Conservation (phyloP, 2,113 vertebrate species). For the Brachirus orientalis region DNA sequence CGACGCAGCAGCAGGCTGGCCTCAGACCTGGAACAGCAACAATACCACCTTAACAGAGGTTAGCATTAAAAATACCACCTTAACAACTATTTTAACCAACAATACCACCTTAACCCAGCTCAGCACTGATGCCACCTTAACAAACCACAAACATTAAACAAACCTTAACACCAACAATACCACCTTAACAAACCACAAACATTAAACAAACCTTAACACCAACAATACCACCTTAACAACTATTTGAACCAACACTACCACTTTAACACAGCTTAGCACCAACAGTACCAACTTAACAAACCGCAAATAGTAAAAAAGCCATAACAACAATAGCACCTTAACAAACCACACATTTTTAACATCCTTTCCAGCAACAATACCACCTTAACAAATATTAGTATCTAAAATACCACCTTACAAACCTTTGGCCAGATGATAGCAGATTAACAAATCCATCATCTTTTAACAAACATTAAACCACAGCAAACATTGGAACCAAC, state of each 20-base stretch:
- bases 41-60: no score
- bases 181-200: no score
- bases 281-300: not conserved
- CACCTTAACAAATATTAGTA: not conserved
- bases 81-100: not conserved
- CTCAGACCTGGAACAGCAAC: slow-evolving; percentile 59
- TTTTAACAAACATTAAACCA: no score
- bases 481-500: not conserved
- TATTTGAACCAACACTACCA: not conserved
- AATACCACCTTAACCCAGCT: no score
- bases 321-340: not conserved
- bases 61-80: not conserved
- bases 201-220: no score
- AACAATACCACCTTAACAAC: slow-evolving; percentile 2
- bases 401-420: not conserved
- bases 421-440: no score
- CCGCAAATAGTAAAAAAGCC: no score
- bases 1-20: slow-evolving; percentile 77
- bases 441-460: no score
- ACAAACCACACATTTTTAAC: no score
- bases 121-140: no score
- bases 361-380: not conserved
- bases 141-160: no score
- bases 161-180: no score
- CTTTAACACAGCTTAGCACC: not conserved